Conservation (phyloP, 2,113 vertebrate genomes). For the Zapornia atra region DNA sequence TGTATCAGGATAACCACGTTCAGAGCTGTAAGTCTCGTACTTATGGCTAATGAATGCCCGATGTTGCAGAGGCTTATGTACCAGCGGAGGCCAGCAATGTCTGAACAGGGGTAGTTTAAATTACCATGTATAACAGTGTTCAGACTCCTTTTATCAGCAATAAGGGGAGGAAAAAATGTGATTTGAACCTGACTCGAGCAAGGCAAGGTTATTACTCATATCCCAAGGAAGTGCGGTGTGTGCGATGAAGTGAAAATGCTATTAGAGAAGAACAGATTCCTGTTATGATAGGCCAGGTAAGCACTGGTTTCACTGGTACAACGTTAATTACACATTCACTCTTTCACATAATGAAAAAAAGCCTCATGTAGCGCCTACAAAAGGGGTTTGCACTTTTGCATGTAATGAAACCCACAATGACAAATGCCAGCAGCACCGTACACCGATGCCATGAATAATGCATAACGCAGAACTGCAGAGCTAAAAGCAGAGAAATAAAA, state of each 20-base stretch:
- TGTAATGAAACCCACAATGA: constrained; percentile 34
- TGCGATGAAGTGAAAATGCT: constrained; percentile 35
- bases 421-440: constrained; percentile 38
- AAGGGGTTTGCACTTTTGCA: constrained; percentile 22
- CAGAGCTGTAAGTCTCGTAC: background rate
- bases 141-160: background rate
- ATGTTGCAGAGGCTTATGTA: background rate
- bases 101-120: background rate
- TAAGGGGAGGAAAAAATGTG: background rate
- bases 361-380: background rate
- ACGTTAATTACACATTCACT: constrained; percentile 40
- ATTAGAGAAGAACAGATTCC: constrained; percentile 31
- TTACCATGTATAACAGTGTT: background rate
- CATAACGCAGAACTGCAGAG: background rate
- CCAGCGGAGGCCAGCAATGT: constrained; percentile 16
- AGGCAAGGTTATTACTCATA: constrained; percentile 17
- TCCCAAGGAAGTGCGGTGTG: background rate
- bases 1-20: background rate
- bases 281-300: constrained; percentile 6
- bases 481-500: constrained; percentile 18
- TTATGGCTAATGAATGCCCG: constrained; percentile 2
- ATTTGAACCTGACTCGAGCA: background rate
- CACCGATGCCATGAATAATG: constrained; percentile 44
- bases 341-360: background rate
- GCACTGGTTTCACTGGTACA: background rate